Percentiles rank a stretch among this genome's conserved stretches.
These are phyloP conservation scores for Scelioninae gen. 2 DNA, from an alignment of 2,888 invertebrate species.

Conservation along the genomic window DNA sequence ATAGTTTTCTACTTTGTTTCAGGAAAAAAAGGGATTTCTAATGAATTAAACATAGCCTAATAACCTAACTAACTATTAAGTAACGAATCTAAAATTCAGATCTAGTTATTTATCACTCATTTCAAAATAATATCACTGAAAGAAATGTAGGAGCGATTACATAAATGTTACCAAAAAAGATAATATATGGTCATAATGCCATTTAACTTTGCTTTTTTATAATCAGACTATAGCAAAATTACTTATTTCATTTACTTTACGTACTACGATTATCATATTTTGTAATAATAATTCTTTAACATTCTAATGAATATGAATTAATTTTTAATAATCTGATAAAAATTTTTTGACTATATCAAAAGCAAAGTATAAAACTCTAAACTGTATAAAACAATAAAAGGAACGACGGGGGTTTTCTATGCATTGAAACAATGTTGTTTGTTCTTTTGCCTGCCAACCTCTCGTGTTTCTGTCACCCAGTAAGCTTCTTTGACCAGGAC, in stretches of 20 bases:
- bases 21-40: slow-evolving; percentile 56
- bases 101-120: slow-evolving; percentile 58
- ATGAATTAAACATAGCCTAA: slow-evolving; percentile 49
- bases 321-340: too few species aligned
- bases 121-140: slow-evolving; percentile 55
- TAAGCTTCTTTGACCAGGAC: slow-evolving; percentile 95
- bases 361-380: slow-evolving; percentile 31
- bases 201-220: slow-evolving; percentile 42
- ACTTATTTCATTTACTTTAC: too few species aligned
- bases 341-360: slow-evolving; percentile 6
- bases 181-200: slow-evolving; percentile 33
- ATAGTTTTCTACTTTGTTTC: slow-evolving; percentile 48
- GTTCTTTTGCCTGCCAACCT: slow-evolving; percentile 83
- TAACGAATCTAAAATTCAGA: slow-evolving; percentile 51
- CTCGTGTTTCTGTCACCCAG: slow-evolving; percentile 94
- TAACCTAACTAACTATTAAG: slow-evolving; percentile 52
- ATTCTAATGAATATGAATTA: too few species aligned
- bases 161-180: slow-evolving; percentile 48
- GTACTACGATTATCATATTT: not conserved
- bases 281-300: too few species aligned
- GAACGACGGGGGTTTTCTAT: slow-evolving; percentile 64
- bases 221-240: too few species aligned
- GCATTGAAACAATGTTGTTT: slow-evolving; percentile 73
- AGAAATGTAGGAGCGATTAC: slow-evolving; percentile 45
- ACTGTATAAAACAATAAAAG: slow-evolving; percentile 43